Evolutionary conservation across 53 echinoderm and acorn worm genomes (phyloP).

Genomic region (Zoroaster sp.): DNA sequence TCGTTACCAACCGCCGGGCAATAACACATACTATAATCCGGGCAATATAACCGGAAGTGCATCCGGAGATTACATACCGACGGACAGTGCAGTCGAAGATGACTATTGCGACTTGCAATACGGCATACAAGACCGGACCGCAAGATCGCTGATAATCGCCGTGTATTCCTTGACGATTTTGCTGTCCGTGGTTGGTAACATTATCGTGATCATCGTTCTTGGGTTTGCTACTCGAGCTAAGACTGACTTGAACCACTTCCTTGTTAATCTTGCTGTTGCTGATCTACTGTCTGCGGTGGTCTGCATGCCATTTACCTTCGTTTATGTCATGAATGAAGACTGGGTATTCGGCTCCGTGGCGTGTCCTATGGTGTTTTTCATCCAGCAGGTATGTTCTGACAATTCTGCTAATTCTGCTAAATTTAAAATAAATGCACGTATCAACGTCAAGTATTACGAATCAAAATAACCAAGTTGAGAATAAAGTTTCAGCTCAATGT

Average conservation of each 20-base stretch:
- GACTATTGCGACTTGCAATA: constrained; percentile 39
- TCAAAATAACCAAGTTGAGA: no score
- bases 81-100: neutral
- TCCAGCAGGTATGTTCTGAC: constrained; percentile 77
- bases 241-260: constrained; percentile 82
- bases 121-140: constrained; percentile 64
- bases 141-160: constrained; percentile 60
- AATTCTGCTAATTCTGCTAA: no score
- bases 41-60: neutral
- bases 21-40: neutral
- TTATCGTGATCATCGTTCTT: constrained; percentile 76
- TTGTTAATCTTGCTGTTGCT: constrained; percentile 85
- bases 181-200: constrained; percentile 73
- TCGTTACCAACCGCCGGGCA: neutral
- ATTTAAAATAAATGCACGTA: no score
- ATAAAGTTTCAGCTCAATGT: no score
- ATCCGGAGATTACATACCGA: neutral
- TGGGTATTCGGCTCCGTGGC: constrained; percentile 74
- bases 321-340: constrained; percentile 82
- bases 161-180: constrained; percentile 69
- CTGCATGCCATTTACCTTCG: constrained; percentile 89
- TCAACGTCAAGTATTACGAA: no score
- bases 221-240: constrained; percentile 69
- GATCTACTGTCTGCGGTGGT: constrained; percentile 71
- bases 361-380: constrained; percentile 72